phyloP scores from a whole-genome alignment of 2,797 vertebrate genomes.

The Parauchenoglanis punctatus region DNA sequence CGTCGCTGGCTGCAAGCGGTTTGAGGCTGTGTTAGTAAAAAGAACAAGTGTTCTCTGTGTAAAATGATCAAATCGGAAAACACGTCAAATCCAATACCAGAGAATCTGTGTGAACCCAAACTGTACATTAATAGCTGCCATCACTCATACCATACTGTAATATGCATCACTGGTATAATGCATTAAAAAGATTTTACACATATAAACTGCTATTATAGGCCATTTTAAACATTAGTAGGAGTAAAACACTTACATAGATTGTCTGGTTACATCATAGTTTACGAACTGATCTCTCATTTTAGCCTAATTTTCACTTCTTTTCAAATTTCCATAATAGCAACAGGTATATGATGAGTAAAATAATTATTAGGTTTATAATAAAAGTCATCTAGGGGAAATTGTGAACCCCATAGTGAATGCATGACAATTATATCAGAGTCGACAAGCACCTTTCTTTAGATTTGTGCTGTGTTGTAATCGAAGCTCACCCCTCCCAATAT shows the following conservation, averaged over 20 bases:
- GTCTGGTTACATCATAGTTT: neutral
- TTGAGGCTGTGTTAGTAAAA: neutral
- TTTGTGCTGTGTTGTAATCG: neutral
- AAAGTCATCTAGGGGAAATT: neutral
- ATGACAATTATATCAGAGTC: neutral
- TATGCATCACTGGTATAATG: too few species aligned
- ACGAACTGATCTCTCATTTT: neutral
- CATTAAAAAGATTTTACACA: too few species aligned
- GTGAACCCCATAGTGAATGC: neutral
- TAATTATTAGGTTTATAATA: neutral
- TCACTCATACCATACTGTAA: too few species aligned
- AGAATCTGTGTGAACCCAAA: too few species aligned
- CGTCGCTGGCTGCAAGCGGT: neutral
- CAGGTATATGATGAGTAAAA: too few species aligned
- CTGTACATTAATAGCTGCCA: too few species aligned
- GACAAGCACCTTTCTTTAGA: neutral
- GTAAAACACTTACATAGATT: neutral
- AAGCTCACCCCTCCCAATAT: neutral
- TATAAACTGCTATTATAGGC: neutral
- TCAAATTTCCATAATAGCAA: neutral
- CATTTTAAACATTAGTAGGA: neutral
- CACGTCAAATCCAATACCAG: too few species aligned
- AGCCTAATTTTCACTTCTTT: neutral
- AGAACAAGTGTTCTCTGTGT: too few species aligned
- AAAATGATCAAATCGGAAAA: too few species aligned